Evolutionary conservation across 1,140 invertebrate genomes (phyloP).

Genomic region (Drosophila lacertosa): DNA sequence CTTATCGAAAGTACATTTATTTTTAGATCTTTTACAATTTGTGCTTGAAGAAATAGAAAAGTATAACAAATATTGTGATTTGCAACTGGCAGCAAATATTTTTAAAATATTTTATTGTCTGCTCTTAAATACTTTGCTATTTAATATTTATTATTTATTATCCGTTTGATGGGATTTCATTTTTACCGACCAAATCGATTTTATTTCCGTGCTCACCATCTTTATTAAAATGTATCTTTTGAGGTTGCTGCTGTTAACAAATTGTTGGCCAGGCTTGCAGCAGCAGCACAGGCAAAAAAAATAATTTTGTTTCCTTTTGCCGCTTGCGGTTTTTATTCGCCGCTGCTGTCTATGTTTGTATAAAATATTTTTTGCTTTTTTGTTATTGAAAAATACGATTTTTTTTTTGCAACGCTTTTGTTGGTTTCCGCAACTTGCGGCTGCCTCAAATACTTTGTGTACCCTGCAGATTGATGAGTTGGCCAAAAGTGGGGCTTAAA

Average conservation of each 20-base stretch:
- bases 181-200: neutral
- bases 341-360: slow-evolving; percentile 25
- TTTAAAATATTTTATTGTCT: neutral
- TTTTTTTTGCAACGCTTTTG: slow-evolving; percentile 51
- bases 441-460: slow-evolving; percentile 14
- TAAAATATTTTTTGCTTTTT: slow-evolving; percentile 36
- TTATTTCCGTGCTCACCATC: neutral
- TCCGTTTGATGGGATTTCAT: neutral
- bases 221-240: slow-evolving; percentile 20
- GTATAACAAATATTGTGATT: neutral
- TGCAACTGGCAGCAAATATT: neutral
- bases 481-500: neutral
- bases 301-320: slow-evolving; percentile 34
- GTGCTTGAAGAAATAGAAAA: too few species aligned
- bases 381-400: slow-evolving; percentile 73
- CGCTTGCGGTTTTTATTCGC: slow-evolving; percentile 55
- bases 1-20: neutral
- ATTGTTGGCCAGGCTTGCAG: neutral
- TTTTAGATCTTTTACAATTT: too few species aligned
- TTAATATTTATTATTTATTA: neutral
- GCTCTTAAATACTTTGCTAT: too few species aligned
- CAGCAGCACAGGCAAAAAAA: too few species aligned
- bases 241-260: slow-evolving; percentile 14
- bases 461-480: neutral
- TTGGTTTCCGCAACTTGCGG: slow-evolving; percentile 28